Percentiles rank a stretch among this genome's conserved stretches.
Conservation (phyloP, 1,140 invertebrate genomes). For the Lanistes nyassanus region DNA sequence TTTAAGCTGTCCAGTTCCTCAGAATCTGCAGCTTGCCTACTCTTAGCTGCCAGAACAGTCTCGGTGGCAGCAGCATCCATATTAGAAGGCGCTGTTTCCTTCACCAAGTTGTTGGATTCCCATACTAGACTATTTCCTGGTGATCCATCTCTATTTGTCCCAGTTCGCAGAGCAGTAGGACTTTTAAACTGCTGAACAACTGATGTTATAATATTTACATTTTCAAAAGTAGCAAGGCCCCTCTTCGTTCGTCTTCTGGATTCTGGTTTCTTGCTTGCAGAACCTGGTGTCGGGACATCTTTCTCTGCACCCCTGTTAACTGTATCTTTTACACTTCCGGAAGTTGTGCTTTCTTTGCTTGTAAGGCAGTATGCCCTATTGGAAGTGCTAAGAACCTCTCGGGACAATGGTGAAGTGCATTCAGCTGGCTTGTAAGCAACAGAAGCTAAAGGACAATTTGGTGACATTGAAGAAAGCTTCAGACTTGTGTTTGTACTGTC, state of each 20-base stretch:
- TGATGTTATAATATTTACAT: not conserved
- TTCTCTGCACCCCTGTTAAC: not conserved
- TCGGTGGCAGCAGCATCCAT: not conserved
- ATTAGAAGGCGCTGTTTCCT: not conserved
- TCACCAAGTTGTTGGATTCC: not conserved
- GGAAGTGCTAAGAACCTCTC: not conserved
- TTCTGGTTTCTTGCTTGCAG: not conserved
- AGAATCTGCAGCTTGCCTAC: constrained; percentile 2
- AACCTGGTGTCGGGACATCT: not conserved
- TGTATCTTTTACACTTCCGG: not conserved
- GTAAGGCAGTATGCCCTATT: not conserved
- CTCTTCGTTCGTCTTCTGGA: not conserved
- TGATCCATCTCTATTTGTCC: constrained; percentile 3
- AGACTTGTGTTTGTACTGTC: no score
- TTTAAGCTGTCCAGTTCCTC: not conserved
- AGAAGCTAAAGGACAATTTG: no score
- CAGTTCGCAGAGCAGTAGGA: not conserved
- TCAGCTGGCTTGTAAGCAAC: no score
- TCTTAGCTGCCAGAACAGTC: no score
- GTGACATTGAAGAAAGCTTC: no score
- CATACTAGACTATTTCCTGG: not conserved
- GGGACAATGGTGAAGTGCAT: not conserved
- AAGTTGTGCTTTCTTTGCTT: not conserved
- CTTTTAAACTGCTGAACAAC: constrained; percentile 15
- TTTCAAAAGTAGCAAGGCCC: not conserved